These are phyloP conservation scores for Tylochromis polylepis DNA, from an alignment of 2,113 vertebrate genomes.

Conservation along the genomic window DNA sequence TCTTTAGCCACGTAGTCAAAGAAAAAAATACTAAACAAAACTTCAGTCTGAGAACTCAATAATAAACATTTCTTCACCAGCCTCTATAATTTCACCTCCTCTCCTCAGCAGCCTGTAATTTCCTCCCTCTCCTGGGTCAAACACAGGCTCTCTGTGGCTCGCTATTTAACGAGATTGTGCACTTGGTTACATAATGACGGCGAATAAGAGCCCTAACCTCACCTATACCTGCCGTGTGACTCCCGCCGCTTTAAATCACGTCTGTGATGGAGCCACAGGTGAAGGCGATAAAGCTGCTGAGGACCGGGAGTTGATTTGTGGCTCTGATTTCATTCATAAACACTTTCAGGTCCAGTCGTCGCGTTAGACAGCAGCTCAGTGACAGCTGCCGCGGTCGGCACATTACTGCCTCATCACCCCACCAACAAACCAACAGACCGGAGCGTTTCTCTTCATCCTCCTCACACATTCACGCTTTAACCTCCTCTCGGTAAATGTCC, in stretches of 20 bases:
- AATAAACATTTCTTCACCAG: conserved; percentile 44
- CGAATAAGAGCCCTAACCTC: conserved; percentile 3
- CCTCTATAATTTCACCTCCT: conserved; percentile 31
- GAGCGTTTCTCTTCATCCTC: background rate
- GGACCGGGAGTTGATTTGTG: background rate
- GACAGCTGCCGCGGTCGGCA: conserved; percentile 27
- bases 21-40: background rate
- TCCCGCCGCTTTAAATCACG: background rate
- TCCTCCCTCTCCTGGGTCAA: background rate
- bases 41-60: background rate
- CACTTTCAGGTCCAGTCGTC: background rate
- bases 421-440: background rate
- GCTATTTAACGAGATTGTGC: background rate
- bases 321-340: background rate
- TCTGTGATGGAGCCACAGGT: background rate
- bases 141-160: background rate
- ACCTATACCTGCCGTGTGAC: background rate
- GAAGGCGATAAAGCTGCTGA: background rate
- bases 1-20: conserved; percentile 28
- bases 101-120: conserved; percentile 30
- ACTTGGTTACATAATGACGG: conserved; percentile 39
- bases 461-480: background rate
- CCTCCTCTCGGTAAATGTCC: background rate
- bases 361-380: background rate
- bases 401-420: background rate